Evolutionary conservation across 2,113 vertebrate species (phyloP).

Genomic region (Hemicordylus capensis): DNA sequence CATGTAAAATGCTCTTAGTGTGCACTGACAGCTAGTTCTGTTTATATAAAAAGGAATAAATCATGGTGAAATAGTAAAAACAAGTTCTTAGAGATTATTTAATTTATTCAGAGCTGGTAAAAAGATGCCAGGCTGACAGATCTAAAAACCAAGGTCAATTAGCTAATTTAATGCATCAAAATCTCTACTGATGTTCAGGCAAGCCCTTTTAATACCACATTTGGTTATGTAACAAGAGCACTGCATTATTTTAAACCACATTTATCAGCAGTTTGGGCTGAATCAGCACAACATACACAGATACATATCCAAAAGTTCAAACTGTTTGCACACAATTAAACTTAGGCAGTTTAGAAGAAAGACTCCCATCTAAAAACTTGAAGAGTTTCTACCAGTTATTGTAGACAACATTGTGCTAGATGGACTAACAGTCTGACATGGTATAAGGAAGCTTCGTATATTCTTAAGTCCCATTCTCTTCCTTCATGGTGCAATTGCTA

Average conservation of each 20-base stretch:
- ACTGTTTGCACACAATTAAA: not conserved
- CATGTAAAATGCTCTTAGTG: not conserved
- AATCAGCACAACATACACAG: not conserved
- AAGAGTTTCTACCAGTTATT: too few relatives aligned
- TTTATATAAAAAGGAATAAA: not conserved
- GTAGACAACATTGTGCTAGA: too few relatives aligned
- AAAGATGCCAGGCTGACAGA: not conserved
- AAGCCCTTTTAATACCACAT: not conserved
- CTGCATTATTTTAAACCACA: not conserved
- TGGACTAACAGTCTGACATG: too few relatives aligned
- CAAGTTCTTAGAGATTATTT: not conserved
- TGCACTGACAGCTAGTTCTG: not conserved
- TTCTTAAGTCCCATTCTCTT: too few relatives aligned
- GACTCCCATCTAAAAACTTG: too few relatives aligned
- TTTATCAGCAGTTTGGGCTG: not conserved
- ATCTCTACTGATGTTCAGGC: not conserved
- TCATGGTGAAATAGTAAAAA: not conserved
- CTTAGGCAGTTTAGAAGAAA: not conserved
- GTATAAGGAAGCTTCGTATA: too few relatives aligned
- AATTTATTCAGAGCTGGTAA: not conserved
- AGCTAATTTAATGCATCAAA: slow-evolving; percentile 20
- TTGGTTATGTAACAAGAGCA: not conserved
- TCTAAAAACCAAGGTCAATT: not conserved
- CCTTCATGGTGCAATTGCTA: not conserved
- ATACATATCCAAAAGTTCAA: not conserved